Base-by-base conservation (phyloP, 2,888 invertebrate genomes). In the Pollenia griseotomentosa region DNA sequence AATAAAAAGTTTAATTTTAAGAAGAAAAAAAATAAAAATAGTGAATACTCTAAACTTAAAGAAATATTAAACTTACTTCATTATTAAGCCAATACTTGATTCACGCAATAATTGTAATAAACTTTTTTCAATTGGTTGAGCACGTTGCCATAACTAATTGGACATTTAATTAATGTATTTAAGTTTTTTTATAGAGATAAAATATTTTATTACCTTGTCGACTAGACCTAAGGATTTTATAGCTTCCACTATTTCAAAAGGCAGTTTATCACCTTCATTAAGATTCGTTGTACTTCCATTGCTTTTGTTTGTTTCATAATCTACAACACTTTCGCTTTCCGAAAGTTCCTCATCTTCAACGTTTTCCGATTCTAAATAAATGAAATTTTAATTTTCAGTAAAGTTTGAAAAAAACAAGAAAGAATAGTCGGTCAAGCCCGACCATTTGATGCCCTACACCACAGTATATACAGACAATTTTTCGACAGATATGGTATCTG, bases 211-310 rank as follows among this genome's bases (percentile, higher is more conserved):
- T 57, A 96, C 94, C 93, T 95, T 96, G 19, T 94, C 94, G 88
- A 96, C 94, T 86, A 96, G 92, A 74, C 95, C 94, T 75, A 95
- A 92, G 9, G 95, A 94, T 74, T 95, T 94, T 40, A 96, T 94
- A 10, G 95, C 95, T 93, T 96, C 95, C 83, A 95, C 92, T 4
- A 96, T 92, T 90, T 95, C 95, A 48, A 95, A 90, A 0, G 95
- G 94, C 44, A 96, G 89, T 89, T 94, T 95, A 61, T 95, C 95
- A 86, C 94, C 94, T 78, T 90, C 90, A 78, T 91, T 89, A n/a
- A 91, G 75, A 86, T 90, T 89, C 57, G 83, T 84, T 5, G 78
- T 85, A 59, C 89, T 90, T 40, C 73, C 87, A 57, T 87, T 89
- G 16, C 87, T 84, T 55, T 88, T 88, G 5, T 91, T 91, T 44